phyloP scores from a whole-genome alignment of 2,113 vertebrate genomes.

The Rhabdomys dilectus region DNA sequence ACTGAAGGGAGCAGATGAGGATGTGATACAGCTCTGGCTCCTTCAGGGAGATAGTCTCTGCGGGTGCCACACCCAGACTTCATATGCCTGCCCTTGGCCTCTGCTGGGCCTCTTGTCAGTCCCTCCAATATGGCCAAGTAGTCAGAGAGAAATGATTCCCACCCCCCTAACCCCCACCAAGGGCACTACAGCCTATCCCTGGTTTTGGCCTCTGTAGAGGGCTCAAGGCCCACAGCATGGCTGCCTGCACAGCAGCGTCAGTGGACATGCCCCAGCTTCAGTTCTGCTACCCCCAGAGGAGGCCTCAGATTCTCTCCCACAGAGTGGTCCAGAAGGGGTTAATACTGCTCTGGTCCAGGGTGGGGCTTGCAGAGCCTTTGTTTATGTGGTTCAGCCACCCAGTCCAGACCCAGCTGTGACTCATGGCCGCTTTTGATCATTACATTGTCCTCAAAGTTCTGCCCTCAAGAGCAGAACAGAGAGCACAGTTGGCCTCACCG shows the following conservation, averaged over 20 bases:
- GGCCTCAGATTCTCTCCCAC: neutral
- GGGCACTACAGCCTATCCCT: rapidly evolving
- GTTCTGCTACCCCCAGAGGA: neutral
- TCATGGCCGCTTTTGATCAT: slow-evolving; percentile 44
- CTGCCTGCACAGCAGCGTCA: neutral
- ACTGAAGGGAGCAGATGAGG: neutral
- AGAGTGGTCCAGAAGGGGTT: slow-evolving; percentile 71
- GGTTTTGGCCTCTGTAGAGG: neutral
- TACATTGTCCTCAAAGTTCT: neutral
- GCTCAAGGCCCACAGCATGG: rapidly evolving
- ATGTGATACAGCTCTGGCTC: neutral
- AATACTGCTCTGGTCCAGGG: neutral
- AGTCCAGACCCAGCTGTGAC: slow-evolving; percentile 36
- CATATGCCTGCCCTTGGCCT: rapidly evolving
- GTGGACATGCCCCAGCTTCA: rapidly evolving
- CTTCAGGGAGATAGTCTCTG: neutral
- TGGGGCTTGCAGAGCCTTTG: slow-evolving; percentile 41
- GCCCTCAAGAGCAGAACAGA: neutral
- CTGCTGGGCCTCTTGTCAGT: neutral
- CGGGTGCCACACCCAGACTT: rapidly evolving
- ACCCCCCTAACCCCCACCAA: rapidly evolving
- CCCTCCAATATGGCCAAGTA: neutral
- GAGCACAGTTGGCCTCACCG: neutral
- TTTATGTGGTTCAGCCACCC: neutral
- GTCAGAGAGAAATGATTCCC: neutral